Conservation (phyloP, 2,888 invertebrate genomes). For the Pseudococcus viburni region DNA sequence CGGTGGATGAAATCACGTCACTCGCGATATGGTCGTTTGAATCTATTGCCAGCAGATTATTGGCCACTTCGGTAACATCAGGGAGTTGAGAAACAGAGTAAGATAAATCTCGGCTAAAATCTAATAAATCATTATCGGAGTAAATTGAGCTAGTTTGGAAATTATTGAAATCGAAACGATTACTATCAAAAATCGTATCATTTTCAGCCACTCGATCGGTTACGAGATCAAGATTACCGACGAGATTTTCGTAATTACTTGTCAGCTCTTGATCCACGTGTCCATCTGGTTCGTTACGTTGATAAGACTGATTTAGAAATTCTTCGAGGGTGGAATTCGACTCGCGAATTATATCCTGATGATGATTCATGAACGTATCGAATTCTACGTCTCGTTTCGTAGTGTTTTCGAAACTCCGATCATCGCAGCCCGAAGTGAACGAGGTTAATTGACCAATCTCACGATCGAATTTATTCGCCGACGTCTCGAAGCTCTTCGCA, state of each 20-base stretch:
- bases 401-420: not conserved
- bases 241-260: not conserved
- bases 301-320: not conserved
- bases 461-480: conserved; percentile 8
- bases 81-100: not conserved
- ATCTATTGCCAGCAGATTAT: not conserved
- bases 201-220: not conserved
- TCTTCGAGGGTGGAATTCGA: not conserved
- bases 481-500: not conserved
- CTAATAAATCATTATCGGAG: not conserved
- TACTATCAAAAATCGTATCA: not conserved
- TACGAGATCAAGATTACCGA: not conserved
- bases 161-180: not conserved
- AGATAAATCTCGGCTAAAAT: not conserved
- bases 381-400: not conserved
- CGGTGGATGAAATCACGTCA: not conserved
- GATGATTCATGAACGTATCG: not conserved
- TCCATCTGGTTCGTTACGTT: not conserved
- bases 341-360: not conserved
- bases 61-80: not conserved
- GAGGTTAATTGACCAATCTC: conserved; percentile 19
- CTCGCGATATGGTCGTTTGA: not conserved
- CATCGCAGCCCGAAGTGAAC: not conserved
- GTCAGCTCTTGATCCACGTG: not conserved
- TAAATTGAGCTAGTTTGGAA: not conserved